These are phyloP conservation scores for Bovichtus diacanthus DNA, from an alignment of 2,797 vertebrate species.

Conservation along the genomic window DNA sequence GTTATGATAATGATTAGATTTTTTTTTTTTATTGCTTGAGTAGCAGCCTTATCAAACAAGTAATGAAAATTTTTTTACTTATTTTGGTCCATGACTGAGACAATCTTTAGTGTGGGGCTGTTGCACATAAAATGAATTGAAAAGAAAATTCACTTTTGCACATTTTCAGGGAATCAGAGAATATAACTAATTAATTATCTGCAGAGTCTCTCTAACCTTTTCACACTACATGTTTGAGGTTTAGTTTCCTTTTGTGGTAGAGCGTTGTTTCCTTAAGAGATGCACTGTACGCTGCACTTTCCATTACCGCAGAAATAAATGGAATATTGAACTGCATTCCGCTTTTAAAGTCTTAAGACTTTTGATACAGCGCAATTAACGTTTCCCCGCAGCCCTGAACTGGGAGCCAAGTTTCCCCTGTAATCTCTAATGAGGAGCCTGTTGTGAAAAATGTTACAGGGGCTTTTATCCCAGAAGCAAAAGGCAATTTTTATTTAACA, in stretches of 20 bases:
- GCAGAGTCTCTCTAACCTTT: not conserved
- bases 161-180: slow-evolving; percentile 13
- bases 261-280: slow-evolving; percentile 40
- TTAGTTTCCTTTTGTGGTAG: not conserved
- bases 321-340: slow-evolving; percentile 24
- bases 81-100: not conserved
- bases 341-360: slow-evolving; percentile 21
- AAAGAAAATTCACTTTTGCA: slow-evolving; percentile 4
- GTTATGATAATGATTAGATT: slow-evolving; percentile 5
- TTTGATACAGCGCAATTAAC: slow-evolving; percentile 50
- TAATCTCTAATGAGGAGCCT: slow-evolving; percentile 60
- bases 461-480: slow-evolving; percentile 47
- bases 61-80: slow-evolving; percentile 10
- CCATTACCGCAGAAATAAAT: slow-evolving; percentile 25
- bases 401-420: slow-evolving; percentile 33
- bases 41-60: not conserved
- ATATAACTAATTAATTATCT: slow-evolving; percentile 23
- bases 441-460: slow-evolving; percentile 51
- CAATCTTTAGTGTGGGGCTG: not conserved
- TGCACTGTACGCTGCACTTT: not conserved
- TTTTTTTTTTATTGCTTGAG: not conserved
- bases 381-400: slow-evolving; percentile 21
- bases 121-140: slow-evolving; percentile 3
- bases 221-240: not conserved
- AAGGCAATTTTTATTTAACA: slow-evolving; percentile 56